Evolutionary conservation across 2,797 vertebrate species (phyloP).

Genomic region (Spinus pinus): DNA sequence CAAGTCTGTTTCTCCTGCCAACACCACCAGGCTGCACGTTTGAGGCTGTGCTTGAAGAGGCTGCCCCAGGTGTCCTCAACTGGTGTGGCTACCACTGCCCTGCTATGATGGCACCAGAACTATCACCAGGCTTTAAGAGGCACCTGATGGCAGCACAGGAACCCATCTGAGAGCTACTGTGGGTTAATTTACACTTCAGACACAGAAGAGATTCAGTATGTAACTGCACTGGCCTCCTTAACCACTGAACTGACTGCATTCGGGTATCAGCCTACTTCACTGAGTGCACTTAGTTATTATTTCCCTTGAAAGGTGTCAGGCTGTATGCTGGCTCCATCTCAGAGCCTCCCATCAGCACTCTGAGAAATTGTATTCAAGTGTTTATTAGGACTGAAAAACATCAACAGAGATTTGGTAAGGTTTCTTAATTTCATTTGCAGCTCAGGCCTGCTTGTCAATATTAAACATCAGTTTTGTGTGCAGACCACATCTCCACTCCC

Average conservation of each 20-base stretch:
- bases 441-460: neutral
- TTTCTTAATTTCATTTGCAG: neutral
- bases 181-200: neutral
- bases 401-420: neutral
- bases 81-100: neutral
- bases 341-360: neutral
- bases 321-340: neutral
- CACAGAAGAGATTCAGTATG: neutral
- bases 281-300: neutral
- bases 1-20: neutral
- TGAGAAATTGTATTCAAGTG: neutral
- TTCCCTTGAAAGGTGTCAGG: neutral
- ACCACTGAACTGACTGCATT: neutral
- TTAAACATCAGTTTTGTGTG: neutral
- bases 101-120: neutral
- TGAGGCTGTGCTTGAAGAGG: neutral
- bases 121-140: neutral
- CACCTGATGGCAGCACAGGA: neutral
- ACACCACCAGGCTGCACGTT: fast-evolving
- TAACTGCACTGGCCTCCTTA: neutral
- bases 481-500: neutral
- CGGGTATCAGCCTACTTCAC: neutral
- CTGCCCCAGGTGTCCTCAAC: neutral
- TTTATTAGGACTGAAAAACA: neutral
- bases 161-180: neutral